Evolutionary conservation across 2,797 vertebrate species (phyloP).

Genomic region (Neomorphus geoffroyi): DNA sequence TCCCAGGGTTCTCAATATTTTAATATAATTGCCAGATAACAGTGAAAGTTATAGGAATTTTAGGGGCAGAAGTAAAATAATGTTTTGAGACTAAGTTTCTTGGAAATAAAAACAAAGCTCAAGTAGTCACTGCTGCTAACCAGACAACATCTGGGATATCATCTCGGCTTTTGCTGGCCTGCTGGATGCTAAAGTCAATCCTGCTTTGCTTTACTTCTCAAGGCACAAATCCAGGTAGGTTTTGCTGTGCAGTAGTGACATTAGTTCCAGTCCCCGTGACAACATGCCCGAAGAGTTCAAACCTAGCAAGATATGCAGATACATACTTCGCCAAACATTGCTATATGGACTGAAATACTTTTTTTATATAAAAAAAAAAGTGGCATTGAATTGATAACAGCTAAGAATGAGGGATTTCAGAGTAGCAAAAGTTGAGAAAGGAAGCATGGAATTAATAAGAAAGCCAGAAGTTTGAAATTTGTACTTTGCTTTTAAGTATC

Average conservation of each 20-base stretch:
- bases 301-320: accelerated
- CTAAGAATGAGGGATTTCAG: neutral
- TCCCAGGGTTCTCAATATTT: neutral
- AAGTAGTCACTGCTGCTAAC: neutral
- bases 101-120: neutral
- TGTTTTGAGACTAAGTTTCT: neutral
- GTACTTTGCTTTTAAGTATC: neutral
- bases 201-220: neutral
- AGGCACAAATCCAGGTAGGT: neutral
- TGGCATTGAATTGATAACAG: neutral
- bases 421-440: neutral
- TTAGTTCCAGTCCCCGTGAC: neutral
- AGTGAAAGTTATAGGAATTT: neutral
- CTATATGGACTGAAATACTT: neutral
- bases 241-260: neutral
- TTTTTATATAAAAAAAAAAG: neutral
- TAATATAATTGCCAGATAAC: neutral
- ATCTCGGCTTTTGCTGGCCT: neutral
- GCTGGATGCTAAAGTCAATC: neutral
- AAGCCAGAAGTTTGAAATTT: neutral
- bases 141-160: neutral
- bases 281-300: neutral
- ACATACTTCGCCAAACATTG: neutral
- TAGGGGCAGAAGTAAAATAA: neutral
- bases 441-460: neutral